Evolutionary conservation across 2,888 invertebrate species (phyloP).

Genomic region (Hecatera dysodea): DNA sequence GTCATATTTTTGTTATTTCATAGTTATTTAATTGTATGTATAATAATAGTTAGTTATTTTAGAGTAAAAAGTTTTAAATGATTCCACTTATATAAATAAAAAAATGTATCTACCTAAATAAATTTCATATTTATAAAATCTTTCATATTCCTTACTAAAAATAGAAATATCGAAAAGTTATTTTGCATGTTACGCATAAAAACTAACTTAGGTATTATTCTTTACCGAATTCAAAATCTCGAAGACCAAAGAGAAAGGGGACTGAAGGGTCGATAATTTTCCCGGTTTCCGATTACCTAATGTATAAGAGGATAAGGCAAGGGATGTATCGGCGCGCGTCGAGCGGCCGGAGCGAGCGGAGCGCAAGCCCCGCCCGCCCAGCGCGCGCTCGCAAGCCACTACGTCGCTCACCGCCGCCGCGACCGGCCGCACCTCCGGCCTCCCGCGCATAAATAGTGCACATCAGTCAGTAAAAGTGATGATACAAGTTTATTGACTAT

Average conservation of each 20-base stretch:
- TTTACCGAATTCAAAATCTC: conserved; percentile 31
- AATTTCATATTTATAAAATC: too few species aligned
- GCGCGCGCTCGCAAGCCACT: conserved; percentile 74
- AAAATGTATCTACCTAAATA: too few species aligned
- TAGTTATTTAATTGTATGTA: too few species aligned
- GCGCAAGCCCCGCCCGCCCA: conserved; percentile 84
- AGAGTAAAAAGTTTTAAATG: background rate
- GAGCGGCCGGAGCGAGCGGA: conserved; percentile 65
- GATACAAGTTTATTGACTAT: conserved; percentile 89
- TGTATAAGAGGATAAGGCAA: conserved; percentile 65
- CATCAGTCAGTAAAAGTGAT: conserved; percentile 90
- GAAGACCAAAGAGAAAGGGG: conserved; percentile 48
- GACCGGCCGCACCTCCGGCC: conserved; percentile 80
- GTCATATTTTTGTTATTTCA: too few species aligned
- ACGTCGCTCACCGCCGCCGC: conserved; percentile 81
- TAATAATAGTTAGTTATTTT: too few species aligned
- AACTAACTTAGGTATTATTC: conserved; percentile 6
- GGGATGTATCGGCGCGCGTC: conserved; percentile 82
- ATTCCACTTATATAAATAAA: too few species aligned
- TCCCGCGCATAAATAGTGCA: conserved; percentile 80
- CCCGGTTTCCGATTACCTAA: conserved; percentile 63
- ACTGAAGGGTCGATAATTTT: conserved; percentile 67
- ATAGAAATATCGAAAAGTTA: background rate
- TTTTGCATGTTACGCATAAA: background rate
- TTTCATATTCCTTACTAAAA: background rate